Conservation (phyloP, 2,113 vertebrate genomes). For the Elachura formosa region DNA sequence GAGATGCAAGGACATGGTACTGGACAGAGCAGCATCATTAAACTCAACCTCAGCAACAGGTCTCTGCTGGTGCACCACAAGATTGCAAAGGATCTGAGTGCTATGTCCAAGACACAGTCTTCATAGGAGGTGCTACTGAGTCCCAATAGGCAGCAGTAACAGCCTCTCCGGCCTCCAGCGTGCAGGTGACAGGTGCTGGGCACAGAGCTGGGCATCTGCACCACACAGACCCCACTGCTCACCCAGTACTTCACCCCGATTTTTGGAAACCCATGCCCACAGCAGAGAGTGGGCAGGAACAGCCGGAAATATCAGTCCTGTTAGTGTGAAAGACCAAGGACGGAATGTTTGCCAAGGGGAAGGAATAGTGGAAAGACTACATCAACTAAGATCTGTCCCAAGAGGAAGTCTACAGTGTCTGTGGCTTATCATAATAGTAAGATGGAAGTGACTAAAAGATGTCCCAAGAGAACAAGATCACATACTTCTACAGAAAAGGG, state of each 20-base stretch:
- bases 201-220: neutral
- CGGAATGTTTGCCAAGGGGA: neutral
- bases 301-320: neutral
- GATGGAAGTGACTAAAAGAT: neutral
- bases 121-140: neutral
- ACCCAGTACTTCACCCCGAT: neutral
- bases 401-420: neutral
- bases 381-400: neutral
- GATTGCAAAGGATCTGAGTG: neutral
- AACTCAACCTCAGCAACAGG: neutral
- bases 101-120: neutral
- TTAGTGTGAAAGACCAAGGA: neutral
- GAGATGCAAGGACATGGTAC: neutral
- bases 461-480: neutral
- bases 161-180: neutral
- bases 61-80: neutral
- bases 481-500: neutral
- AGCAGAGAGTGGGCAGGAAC: neutral
- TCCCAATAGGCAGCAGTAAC: neutral
- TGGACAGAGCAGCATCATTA: neutral
- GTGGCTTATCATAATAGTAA: neutral
- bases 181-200: no score
- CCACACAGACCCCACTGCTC: neutral
- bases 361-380: neutral
- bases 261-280: neutral